A percentile compares a stretch with the other conserved stretches of the same genome.
These are phyloP conservation scores for Pomacea maculata DNA, from an alignment of 1,140 invertebrate species.

Conservation along the genomic window DNA sequence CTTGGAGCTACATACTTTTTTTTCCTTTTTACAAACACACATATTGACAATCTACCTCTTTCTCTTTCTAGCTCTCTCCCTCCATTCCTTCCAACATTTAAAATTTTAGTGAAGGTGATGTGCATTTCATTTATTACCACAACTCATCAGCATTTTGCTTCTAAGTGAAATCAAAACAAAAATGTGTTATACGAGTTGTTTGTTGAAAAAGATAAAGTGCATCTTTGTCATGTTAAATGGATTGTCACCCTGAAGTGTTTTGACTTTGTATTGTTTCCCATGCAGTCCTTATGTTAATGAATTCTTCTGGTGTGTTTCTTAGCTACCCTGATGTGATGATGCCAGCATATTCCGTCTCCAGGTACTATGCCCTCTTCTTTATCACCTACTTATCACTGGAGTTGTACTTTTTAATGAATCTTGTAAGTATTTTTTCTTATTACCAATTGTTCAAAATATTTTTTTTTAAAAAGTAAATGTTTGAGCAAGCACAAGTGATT, in stretches of 20 bases:
- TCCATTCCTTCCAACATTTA: not conserved
- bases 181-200: not conserved
- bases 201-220: too few relatives aligned
- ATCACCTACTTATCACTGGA: slow-evolving; percentile 86
- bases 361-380: slow-evolving; percentile 87
- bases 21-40: not conserved
- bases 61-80: not conserved
- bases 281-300: not conserved
- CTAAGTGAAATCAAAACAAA: not conserved
- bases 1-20: too few relatives aligned
- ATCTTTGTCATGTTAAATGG: too few relatives aligned
- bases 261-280: too few relatives aligned
- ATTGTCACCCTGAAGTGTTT: too few relatives aligned
- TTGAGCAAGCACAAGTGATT: not conserved
- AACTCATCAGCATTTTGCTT: not conserved
- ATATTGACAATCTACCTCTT: not conserved
- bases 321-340: slow-evolving; percentile 95
- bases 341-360: slow-evolving; percentile 83
- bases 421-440: slow-evolving; percentile 70
- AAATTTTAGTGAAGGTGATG: not conserved
- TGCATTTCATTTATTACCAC: not conserved
- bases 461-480: not conserved
- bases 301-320: slow-evolving; percentile 41
- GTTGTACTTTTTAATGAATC: slow-evolving; percentile 90
- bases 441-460: not conserved